Conservation (phyloP, 1,140 invertebrate genomes). For the Drosophila lowei region DNA sequence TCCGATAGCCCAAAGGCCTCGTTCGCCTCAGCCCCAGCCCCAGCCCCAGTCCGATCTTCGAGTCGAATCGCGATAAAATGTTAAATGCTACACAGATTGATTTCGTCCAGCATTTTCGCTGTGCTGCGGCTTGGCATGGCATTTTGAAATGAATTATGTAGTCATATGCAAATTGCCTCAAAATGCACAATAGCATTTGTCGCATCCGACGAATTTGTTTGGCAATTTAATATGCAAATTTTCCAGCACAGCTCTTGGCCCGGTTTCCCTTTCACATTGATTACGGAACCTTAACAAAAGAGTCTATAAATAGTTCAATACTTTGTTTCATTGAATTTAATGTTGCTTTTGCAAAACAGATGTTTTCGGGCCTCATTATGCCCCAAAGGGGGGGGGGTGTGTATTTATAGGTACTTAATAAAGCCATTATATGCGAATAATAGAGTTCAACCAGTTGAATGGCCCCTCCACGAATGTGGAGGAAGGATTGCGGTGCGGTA, state of each 20-base stretch:
- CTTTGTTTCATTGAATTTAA: constrained; percentile 6
- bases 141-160: constrained; percentile 57
- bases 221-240: constrained; percentile 30
- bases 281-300: background rate
- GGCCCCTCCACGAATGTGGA: background rate
- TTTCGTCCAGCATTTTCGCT: constrained; percentile 46
- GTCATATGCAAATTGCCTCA: constrained; percentile 53
- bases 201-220: constrained; percentile 35
- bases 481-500: too few relatives aligned
- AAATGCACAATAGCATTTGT: constrained; percentile 52
- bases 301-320: constrained; percentile 7
- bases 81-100: constrained; percentile 77
- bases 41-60: constrained; percentile 1
- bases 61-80: constrained; percentile 49
- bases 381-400: too few relatives aligned
- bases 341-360: background rate
- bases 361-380: too few relatives aligned
- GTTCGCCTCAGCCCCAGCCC: constrained; percentile 6
- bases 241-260: constrained; percentile 15
- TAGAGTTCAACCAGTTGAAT: constrained; percentile 8
- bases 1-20: constrained; percentile 59
- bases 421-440: too few relatives aligned
- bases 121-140: constrained; percentile 14
- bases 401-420: too few relatives aligned
- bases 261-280: constrained; percentile 10